Percentiles rank a stretch among this genome's conserved stretches.
Conservation (phyloP, 2,113 vertebrate genomes). For the Toxostoma redivivum region DNA sequence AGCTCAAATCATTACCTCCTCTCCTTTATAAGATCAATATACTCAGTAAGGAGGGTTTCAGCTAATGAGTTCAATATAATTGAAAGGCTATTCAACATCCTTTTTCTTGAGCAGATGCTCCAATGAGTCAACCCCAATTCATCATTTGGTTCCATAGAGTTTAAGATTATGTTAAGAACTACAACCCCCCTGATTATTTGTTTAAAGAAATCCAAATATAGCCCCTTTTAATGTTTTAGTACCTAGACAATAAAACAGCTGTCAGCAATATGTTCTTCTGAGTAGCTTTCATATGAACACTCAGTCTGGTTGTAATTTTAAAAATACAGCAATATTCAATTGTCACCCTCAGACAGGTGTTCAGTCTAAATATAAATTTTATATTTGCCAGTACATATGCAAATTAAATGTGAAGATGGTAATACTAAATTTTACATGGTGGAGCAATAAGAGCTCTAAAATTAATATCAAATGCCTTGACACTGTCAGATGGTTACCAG, state of each 20-base stretch:
- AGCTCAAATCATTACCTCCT: not conserved
- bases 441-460: not conserved
- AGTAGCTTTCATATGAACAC: not conserved
- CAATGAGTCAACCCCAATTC: not conserved
- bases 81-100: not conserved
- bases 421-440: not conserved
- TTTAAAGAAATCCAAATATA: conserved; percentile 50
- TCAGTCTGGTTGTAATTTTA: not conserved
- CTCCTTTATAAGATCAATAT: not conserved
- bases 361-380: conserved; percentile 18
- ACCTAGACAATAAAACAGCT: conserved; percentile 42
- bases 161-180: conserved; percentile 3
- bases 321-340: not conserved
- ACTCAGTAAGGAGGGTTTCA: not conserved
- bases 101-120: not conserved
- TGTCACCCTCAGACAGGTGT: conserved; percentile 23
- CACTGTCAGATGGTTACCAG: conserved; percentile 18
- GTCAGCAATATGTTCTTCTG: conserved; percentile 43
- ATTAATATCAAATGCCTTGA: not conserved
- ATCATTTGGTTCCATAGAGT: not conserved
- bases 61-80: not conserved
- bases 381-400: not conserved
- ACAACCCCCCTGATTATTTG: not conserved
- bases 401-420: not conserved
- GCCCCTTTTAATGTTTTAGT: conserved; percentile 12